These are phyloP conservation scores for Ariolimax columbianus DNA, from an alignment of 2,888 invertebrate genomes.

Conservation along the genomic window DNA sequence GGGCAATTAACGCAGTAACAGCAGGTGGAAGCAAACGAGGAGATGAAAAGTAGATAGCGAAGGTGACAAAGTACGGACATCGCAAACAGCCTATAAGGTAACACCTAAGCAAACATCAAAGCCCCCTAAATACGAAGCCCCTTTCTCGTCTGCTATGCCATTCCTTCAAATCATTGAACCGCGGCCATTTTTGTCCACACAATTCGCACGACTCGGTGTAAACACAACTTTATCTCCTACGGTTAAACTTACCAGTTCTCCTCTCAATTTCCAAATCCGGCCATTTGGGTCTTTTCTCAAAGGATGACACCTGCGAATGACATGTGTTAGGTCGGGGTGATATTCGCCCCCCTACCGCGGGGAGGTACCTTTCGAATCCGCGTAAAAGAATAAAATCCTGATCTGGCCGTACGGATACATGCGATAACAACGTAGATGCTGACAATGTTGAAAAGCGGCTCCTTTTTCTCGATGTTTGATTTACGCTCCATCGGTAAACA, in stretches of 20 bases:
- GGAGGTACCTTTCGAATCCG: neutral
- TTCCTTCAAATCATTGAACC: neutral
- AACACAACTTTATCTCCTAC: slow-evolving; percentile 23
- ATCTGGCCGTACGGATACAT: neutral
- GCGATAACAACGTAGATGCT: too few species aligned
- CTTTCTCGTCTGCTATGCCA: neutral
- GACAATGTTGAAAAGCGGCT: neutral
- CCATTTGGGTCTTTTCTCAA: neutral
- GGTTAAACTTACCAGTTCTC: slow-evolving; percentile 5
- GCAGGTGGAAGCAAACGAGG: neutral
- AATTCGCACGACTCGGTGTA: neutral
- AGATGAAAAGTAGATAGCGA: neutral
- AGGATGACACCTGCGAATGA: slow-evolving; percentile 30
- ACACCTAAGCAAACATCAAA: slow-evolving; percentile 13
- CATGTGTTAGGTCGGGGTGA: neutral
- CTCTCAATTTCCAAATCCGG: neutral
- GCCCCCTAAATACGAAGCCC: neutral
- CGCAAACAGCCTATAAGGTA: neutral
- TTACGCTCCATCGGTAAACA: neutral
- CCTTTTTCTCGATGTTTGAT: neutral
- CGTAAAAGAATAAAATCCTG: neutral
- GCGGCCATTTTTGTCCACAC: neutral
- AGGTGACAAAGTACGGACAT: neutral
- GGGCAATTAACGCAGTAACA: neutral
- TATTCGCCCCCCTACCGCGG: neutral